These are phyloP conservation scores for Falco peregrinus DNA, from an alignment of 2,797 vertebrate species.

Conservation along the genomic window DNA sequence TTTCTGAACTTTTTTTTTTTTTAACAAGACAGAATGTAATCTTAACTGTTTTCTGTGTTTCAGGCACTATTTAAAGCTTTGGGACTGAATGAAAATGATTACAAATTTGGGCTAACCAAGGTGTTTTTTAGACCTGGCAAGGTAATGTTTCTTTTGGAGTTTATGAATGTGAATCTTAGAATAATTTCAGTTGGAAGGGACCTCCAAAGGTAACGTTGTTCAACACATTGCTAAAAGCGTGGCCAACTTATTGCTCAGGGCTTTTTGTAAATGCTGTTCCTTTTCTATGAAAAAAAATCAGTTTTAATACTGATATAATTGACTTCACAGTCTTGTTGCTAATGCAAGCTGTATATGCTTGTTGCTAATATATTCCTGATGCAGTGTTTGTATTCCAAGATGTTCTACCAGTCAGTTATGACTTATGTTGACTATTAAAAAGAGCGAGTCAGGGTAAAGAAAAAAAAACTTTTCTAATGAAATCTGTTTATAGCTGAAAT, in stretches of 20 bases:
- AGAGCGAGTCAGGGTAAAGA: not conserved
- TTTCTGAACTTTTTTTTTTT: not conserved
- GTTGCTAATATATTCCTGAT: not conserved
- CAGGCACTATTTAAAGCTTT: slow-evolving; percentile 98
- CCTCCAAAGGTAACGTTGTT: not conserved
- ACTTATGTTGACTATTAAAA: not conserved
- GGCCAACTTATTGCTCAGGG: not conserved
- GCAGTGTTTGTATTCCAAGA: not conserved
- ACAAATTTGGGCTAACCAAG: slow-evolving; percentile 96
- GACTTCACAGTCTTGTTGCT: not conserved
- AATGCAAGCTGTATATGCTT: not conserved
- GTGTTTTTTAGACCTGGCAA: slow-evolving; percentile 98
- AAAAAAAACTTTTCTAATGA: not conserved
- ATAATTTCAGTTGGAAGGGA: not conserved
- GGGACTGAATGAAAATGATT: slow-evolving; percentile 94
- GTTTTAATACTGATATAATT: not conserved
- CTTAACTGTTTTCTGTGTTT: slow-evolving; percentile 44
- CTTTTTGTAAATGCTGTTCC: not conserved
- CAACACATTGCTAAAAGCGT: not conserved
- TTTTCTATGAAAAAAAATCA: not conserved
- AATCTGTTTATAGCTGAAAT: not conserved
- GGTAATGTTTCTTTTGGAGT: slow-evolving; percentile 78
- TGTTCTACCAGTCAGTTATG: not conserved
- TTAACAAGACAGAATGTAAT: not conserved
- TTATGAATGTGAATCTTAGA: not conserved